These are phyloP conservation scores for Ditula angustiorana DNA, from an alignment of 2,888 invertebrate species.

Conservation along the genomic window DNA sequence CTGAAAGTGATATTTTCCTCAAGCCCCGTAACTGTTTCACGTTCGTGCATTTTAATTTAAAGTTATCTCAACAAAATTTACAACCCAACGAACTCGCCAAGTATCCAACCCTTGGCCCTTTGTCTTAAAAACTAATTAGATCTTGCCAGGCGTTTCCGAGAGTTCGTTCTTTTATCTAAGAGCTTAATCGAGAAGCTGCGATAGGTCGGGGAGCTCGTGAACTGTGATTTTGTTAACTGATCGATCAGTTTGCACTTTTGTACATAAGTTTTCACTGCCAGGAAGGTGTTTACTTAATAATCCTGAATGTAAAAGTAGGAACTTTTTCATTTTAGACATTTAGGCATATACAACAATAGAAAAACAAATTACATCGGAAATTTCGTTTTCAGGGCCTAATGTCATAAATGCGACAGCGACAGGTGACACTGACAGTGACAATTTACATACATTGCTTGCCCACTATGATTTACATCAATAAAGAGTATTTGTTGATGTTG, in stretches of 20 bases:
- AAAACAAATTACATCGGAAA: too few species aligned
- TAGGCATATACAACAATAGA: too few species aligned
- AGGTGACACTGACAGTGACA: too few species aligned
- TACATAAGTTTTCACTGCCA: background rate
- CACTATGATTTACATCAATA: too few species aligned
- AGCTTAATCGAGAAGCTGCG: background rate
- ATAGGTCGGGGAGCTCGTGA: background rate
- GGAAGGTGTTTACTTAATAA: too few species aligned
- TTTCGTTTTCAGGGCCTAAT: too few species aligned
- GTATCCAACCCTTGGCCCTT: background rate
- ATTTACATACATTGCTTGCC: too few species aligned
- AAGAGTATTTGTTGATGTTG: too few species aligned
- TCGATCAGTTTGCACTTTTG: background rate
- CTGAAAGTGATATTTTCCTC: too few species aligned
- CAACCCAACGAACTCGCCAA: slow-evolving; percentile 4
- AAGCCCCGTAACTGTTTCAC: background rate
- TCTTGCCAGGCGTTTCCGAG: background rate
- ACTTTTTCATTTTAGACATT: too few species aligned
- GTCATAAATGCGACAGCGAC: too few species aligned
- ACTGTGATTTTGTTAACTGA: background rate
- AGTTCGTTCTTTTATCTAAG: background rate
- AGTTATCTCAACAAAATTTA: slow-evolving; percentile 8
- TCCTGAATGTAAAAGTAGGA: too few species aligned
- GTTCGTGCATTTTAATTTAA: background rate
- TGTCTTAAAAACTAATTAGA: slow-evolving; percentile 17